Evolutionary conservation across 1,140 invertebrate genomes (phyloP), one percentile per base, ranked within the genome.

Genomic region (Lasioglossum albipes): DNA sequence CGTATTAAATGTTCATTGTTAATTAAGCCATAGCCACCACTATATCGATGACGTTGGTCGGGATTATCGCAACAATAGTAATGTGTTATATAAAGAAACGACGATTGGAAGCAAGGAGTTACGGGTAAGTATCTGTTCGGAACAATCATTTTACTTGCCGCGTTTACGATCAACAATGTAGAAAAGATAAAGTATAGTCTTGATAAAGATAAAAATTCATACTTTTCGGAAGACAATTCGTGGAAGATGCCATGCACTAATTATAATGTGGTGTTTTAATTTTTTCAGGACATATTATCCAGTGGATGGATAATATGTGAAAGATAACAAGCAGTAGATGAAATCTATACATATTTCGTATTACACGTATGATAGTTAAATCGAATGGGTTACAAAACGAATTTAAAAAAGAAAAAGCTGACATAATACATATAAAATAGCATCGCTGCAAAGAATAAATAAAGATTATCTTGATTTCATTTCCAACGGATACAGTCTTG

Each of bases 211-310:
- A 75, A 4, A 31, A 7, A 31, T 36, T 57, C 20, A 10, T 27
- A 27, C 10, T 9, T 36, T 36, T 36, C 36, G 36, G 27, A 67
- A 66, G 7, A 36, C 41, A 16, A 66, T 41, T 4, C 45, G 27
- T 36, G 20, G 5, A 12, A 18, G 31, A 5, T 16, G 45, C 52
- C 59, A 67, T 45, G 22, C 64, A 57, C 41, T 80, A 36, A 75
- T 81, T 27, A 64, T 76, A 75, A 45, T 22, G 61, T 45, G 59
- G 20, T 65, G 75, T 84, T 68, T 84, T 84, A 10, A 65, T 77
- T 84, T 85, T 27, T 85, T 81, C 69, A 81, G 73, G 69, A 57
- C 57, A 62, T 84, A 81, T 84, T 84, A 84, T 84, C 71, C 65
- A 20, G 13, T 77, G 73, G 73, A 31, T 67, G 67, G 84, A 70